Percentiles rank a stretch among this genome's conserved stretches.
Evolutionary conservation across 2,888 invertebrate genomes (phyloP).

Genomic region (Papilio elwesi): DNA sequence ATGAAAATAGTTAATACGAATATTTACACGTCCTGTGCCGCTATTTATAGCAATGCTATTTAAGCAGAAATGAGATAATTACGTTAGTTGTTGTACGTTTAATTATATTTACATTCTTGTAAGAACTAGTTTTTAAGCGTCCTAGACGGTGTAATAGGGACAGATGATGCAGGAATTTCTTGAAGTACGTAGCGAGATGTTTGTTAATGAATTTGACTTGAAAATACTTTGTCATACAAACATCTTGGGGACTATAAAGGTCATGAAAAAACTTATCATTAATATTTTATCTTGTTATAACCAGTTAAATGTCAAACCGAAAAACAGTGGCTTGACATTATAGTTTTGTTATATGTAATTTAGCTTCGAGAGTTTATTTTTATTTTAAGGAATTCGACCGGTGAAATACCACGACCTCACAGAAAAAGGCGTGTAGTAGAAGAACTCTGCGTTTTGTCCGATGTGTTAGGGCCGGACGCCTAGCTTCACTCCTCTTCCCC

Average conservation of each 20-base stretch:
- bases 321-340: not conserved
- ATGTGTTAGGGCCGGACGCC: too few relatives aligned
- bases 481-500: too few relatives aligned
- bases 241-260: not conserved
- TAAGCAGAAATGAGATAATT: slow-evolving; percentile 13
- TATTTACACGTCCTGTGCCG: slow-evolving; percentile 46
- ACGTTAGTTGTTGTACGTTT: not conserved
- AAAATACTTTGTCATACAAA: not conserved
- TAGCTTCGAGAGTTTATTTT: too few relatives aligned
- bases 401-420: too few relatives aligned
- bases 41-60: slow-evolving; percentile 43
- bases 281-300: not conserved
- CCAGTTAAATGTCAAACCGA: not conserved
- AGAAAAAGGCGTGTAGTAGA: too few relatives aligned
- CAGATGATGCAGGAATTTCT: too few relatives aligned
- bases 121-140: not conserved
- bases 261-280: not conserved
- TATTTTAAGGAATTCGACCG: too few relatives aligned
- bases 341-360: not conserved
- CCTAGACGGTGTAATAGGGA: not conserved
- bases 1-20: slow-evolving; percentile 48
- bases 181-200: too few relatives aligned
- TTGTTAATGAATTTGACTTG: too few relatives aligned
- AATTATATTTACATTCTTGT: not conserved
- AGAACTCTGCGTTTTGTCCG: too few relatives aligned